These are phyloP conservation scores for Tyto alba DNA, from an alignment of 2,113 vertebrate genomes.

Conservation along the genomic window DNA sequence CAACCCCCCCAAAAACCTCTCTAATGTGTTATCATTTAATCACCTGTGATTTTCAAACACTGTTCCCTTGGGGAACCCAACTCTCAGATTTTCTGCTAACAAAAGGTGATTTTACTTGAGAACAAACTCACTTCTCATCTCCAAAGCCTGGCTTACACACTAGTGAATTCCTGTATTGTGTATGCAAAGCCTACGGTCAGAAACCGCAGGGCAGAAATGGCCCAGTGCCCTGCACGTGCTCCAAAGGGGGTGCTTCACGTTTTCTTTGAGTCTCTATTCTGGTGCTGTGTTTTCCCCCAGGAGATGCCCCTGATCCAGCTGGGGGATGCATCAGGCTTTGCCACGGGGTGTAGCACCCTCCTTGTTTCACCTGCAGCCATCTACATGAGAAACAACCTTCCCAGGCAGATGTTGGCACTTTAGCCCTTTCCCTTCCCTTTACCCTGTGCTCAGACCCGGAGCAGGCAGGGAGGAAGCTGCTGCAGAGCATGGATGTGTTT, in stretches of 20 bases:
- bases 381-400: not conserved
- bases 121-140: conserved; percentile 35
- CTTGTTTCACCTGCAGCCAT: not conserved
- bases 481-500: not conserved
- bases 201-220: not conserved
- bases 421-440: not conserved
- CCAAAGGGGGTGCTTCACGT: not conserved
- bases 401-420: accelerated
- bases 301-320: not conserved
- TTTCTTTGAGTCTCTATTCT: not conserved
- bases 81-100: conserved; percentile 7
- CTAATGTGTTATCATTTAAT: conserved; percentile 7
- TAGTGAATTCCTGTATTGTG: conserved; percentile 16
- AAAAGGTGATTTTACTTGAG: conserved; percentile 9
- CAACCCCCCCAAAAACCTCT: accelerated
- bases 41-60: conserved; percentile 1
- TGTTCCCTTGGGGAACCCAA: not conserved
- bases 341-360: not conserved
- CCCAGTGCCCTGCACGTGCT: not conserved
- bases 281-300: not conserved
- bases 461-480: not conserved
- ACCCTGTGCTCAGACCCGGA: not conserved
- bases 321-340: not conserved
- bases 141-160: not conserved
- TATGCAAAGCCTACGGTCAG: not conserved